phyloP scores from a whole-genome alignment of 1,140 invertebrate species.

The Lysiphlebus fabarum region DNA sequence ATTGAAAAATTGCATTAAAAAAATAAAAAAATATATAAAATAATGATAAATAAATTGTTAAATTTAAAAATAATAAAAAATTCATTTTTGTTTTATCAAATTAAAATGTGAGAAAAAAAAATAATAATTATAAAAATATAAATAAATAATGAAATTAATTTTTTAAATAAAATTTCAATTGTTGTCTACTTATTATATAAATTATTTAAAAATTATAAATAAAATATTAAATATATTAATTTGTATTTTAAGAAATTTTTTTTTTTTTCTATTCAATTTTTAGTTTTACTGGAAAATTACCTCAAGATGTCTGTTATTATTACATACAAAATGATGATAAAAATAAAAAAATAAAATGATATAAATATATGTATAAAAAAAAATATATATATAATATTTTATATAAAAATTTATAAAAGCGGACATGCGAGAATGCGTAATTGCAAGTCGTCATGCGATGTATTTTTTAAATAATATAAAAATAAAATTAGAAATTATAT shows the following conservation, averaged over 20 bases:
- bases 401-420: slow-evolving; percentile 1
- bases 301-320: neutral
- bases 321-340: too few relatives aligned
- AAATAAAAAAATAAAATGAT: too few relatives aligned
- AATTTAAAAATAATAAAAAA: slow-evolving; percentile 6
- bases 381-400: slow-evolving; percentile 1
- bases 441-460: slow-evolving; percentile 4
- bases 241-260: slow-evolving; percentile 6
- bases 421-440: slow-evolving; percentile 14
- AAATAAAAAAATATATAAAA: neutral
- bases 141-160: too few relatives aligned
- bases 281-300: slow-evolving; percentile 2
- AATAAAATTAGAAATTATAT: slow-evolving; percentile 13
- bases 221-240: neutral
- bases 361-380: neutral
- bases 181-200: too few relatives aligned
- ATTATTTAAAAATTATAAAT: neutral
- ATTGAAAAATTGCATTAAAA: neutral
- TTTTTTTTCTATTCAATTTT: slow-evolving; percentile 2
- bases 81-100: too few relatives aligned
- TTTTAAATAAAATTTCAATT: too few relatives aligned
- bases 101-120: too few relatives aligned
- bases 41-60: neutral
- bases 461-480: neutral
- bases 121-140: too few relatives aligned